Percentiles rank a stretch among this genome's conserved stretches.
Conservation (phyloP, 35 echinoderm and acorn worm species). For the Chiridota heheva region DNA sequence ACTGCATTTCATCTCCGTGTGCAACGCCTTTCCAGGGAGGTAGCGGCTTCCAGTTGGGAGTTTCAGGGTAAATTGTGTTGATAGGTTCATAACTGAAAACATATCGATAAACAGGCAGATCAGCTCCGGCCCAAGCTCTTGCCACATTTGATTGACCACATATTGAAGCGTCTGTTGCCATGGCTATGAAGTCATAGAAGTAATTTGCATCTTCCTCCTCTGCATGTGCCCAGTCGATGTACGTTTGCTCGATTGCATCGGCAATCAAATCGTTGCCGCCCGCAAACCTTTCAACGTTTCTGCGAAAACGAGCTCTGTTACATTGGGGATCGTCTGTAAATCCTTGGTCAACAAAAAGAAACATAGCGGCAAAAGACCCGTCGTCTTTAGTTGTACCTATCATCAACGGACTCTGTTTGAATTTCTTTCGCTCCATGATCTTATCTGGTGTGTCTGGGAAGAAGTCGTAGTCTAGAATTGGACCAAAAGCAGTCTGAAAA, state of each 20-base stretch:
- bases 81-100: constrained; percentile 31
- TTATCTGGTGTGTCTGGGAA: constrained; percentile 40
- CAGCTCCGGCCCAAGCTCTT: constrained; percentile 21
- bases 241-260: constrained; percentile 32
- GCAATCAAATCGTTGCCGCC: constrained; percentile 18
- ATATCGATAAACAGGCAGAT: constrained; percentile 38
- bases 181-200: constrained; percentile 42
- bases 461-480: constrained; percentile 37
- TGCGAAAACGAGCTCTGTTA: constrained; percentile 10
- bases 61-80: constrained; percentile 19
- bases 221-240: constrained; percentile 33
- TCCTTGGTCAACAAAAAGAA: constrained; percentile 11
- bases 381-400: constrained; percentile 50
- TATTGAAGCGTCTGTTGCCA: constrained; percentile 43
- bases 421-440: constrained; percentile 22
- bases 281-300: constrained; percentile 16
- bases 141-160: constrained; percentile 24
- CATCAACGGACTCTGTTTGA: constrained; percentile 50
- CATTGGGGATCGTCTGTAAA: constrained; percentile 25
- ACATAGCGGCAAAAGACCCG: constrained; percentile 33
- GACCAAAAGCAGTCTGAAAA: constrained; percentile 19
- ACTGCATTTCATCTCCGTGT: constrained; percentile 57
- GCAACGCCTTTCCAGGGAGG: constrained; percentile 66
- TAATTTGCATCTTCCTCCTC: constrained; percentile 41
- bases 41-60: constrained; percentile 49